Evolutionary conservation across 2,113 vertebrate genomes (phyloP).

Genomic region (Pseudonaja textilis): DNA sequence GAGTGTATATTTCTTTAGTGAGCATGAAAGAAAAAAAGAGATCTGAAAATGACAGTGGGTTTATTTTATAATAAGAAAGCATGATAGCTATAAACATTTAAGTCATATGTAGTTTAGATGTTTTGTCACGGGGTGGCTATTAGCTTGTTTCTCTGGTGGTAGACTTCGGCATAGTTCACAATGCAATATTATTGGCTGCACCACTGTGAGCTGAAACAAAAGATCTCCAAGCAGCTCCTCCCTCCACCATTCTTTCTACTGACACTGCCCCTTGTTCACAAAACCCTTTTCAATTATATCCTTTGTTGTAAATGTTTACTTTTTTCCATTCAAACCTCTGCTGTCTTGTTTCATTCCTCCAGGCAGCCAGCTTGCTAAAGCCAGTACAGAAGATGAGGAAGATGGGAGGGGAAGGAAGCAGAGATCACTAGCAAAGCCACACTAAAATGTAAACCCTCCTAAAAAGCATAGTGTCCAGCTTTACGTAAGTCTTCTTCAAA

Average conservation of each 20-base stretch:
- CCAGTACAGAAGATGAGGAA: constrained; percentile 22
- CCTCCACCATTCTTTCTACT: constrained; percentile 56
- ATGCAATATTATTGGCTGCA: constrained; percentile 57
- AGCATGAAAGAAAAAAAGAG: not conserved
- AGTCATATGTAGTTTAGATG: constrained; percentile 48
- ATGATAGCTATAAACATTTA: constrained; percentile 72
- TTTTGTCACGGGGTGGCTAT: constrained; percentile 58
- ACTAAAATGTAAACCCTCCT: not conserved
- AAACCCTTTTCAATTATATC: constrained; percentile 69
- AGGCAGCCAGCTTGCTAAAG: constrained; percentile 41
- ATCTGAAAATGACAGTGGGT: constrained; percentile 31
- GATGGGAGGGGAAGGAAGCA: constrained; percentile 1
- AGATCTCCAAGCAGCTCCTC: constrained; percentile 58
- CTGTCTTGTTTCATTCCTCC: constrained; percentile 40
- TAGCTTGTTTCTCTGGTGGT: constrained; percentile 60
- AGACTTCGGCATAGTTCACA: constrained; percentile 61
- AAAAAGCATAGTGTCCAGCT: not conserved
- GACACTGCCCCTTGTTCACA: constrained; percentile 64
- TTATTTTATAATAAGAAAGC: constrained; percentile 55
- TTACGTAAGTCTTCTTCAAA: not conserved
- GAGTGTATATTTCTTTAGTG: constrained; percentile 32
- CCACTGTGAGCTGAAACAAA: constrained; percentile 62
- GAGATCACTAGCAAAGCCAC: constrained; percentile 28
- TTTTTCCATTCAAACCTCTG: constrained; percentile 61
- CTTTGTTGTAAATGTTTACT: constrained; percentile 70